Conservation (phyloP, 2,797 vertebrate genomes). For the Myotis planiceps region DNA sequence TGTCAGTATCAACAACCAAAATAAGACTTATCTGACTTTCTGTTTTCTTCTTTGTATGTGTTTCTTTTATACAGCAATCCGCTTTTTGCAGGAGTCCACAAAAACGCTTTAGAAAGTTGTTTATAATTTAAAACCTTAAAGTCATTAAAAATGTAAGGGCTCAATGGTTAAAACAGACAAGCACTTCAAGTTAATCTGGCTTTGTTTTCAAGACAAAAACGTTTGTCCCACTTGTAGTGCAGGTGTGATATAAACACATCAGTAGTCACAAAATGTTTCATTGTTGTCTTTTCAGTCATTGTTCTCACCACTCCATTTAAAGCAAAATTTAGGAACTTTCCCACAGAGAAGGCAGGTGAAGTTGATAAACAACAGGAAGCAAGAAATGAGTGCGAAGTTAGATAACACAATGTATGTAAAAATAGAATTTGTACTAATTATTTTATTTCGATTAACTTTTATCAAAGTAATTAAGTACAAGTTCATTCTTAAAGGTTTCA, state of each 20-base stretch:
- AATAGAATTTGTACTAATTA: background rate
- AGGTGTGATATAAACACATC: constrained; percentile 49
- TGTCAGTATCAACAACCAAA: background rate
- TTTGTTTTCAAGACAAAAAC: constrained; percentile 53
- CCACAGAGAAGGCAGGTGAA: constrained; percentile 56
- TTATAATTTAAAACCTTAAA: constrained; percentile 62
- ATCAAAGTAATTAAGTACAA: background rate
- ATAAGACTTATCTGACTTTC: background rate
- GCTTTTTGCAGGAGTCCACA: background rate
- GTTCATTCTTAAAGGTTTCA: background rate
- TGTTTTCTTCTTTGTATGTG: background rate
- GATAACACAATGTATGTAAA: background rate
- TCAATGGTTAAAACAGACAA: constrained; percentile 51
- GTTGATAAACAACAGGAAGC: background rate
- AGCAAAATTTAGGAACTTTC: constrained; percentile 67
- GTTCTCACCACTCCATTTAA: constrained; percentile 69
- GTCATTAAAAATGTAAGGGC: constrained; percentile 61
- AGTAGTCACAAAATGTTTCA: constrained; percentile 45
- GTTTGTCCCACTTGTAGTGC: background rate
- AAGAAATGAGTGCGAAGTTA: constrained; percentile 12
- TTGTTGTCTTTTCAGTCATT: constrained; percentile 38
- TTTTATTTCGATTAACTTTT: background rate
- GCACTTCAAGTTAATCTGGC: constrained; percentile 52
- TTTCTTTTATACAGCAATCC: background rate
- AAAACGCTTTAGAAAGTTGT: background rate